These are phyloP conservation scores for Regulus satrapa DNA, from an alignment of 2,113 vertebrate species.

Conservation along the genomic window DNA sequence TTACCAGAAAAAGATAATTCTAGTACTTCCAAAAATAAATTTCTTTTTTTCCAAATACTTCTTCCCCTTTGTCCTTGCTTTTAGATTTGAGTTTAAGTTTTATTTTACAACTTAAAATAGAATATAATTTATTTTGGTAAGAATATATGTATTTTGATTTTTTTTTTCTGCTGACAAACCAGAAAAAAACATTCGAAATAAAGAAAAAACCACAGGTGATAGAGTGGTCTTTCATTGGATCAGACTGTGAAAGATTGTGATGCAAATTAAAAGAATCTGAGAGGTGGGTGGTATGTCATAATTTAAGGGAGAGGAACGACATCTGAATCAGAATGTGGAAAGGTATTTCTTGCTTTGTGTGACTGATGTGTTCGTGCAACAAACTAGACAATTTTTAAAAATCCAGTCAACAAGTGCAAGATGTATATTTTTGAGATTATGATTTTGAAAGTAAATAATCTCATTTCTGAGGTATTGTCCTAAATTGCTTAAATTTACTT, in stretches of 20 bases:
- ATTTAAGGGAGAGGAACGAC: neutral
- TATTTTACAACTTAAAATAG: neutral
- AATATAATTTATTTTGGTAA: neutral
- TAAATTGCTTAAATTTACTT: neutral
- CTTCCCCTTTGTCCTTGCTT: accelerated
- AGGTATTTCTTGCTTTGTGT: neutral
- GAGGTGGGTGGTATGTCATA: neutral
- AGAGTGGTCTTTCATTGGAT: neutral
- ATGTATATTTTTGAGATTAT: accelerated
- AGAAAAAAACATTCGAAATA: neutral
- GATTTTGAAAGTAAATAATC: neutral
- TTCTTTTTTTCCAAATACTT: neutral
- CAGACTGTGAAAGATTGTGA: neutral
- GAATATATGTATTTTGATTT: neutral
- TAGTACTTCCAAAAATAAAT: neutral
- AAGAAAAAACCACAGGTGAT: accelerated
- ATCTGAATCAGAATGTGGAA: neutral
- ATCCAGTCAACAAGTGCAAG: neutral
- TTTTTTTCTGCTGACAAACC: neutral
- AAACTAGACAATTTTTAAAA: accelerated
- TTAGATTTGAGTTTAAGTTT: neutral
- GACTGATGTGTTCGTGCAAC: neutral
- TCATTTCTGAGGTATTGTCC: neutral
- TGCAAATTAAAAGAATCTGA: neutral
- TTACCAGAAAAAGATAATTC: neutral